phyloP scores from a whole-genome alignment of 2,113 vertebrate genomes.

The Silurus asotus region DNA sequence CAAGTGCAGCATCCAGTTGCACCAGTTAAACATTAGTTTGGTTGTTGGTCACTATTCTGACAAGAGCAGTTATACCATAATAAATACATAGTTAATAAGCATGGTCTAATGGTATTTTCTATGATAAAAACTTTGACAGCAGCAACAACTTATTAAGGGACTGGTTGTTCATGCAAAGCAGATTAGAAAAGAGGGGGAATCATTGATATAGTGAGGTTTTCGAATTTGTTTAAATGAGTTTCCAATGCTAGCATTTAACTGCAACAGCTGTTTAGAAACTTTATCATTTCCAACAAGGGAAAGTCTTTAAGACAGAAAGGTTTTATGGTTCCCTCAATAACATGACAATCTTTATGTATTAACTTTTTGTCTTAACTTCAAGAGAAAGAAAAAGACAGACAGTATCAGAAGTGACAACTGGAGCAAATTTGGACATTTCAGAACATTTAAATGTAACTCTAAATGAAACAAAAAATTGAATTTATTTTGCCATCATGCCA shows the following conservation, averaged over 20 bases:
- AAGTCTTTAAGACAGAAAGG: not conserved
- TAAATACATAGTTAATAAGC: not conserved
- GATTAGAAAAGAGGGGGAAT: not conserved
- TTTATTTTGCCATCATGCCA: not conserved
- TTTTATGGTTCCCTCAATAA: not conserved
- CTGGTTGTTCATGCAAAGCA: not conserved
- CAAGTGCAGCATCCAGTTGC: not conserved
- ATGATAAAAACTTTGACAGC: not conserved
- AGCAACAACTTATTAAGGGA: not conserved
- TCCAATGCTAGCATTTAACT: not conserved
- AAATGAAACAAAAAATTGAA: not conserved
- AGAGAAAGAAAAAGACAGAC: not conserved
- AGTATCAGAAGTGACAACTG: not conserved
- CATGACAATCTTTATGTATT: not conserved
- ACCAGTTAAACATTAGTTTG: not conserved
- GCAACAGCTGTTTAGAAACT: not conserved
- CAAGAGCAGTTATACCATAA: not conserved
- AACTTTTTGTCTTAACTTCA: not conserved
- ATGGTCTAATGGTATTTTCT: not conserved
- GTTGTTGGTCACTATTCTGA: not conserved
- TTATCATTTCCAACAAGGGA: too few relatives aligned
- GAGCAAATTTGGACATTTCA: not conserved
- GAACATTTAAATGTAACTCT: not conserved
- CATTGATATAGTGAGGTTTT: not conserved
- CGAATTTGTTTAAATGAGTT: not conserved